A percentile compares a stretch with the other conserved stretches of the same genome.
These are phyloP conservation scores for Anisognathus igniventris DNA, from an alignment of 2,797 vertebrate genomes.

Conservation along the genomic window DNA sequence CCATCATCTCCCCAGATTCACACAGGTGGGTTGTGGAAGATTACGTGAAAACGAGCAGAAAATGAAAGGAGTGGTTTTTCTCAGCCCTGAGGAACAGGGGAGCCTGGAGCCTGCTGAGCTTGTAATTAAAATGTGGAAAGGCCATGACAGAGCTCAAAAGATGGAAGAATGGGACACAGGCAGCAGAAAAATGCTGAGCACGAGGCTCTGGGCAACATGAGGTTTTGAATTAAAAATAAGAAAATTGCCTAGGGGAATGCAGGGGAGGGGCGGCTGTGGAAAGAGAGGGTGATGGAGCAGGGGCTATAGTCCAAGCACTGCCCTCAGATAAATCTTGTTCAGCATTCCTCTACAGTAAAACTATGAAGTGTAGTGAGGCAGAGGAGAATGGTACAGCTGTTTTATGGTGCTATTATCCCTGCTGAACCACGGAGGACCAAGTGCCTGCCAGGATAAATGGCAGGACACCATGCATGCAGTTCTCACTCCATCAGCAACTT, in stretches of 20 bases:
- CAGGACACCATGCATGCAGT: background rate
- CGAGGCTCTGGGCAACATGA: background rate
- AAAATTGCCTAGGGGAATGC: background rate
- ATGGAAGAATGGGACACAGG: constrained; percentile 1
- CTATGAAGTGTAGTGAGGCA: background rate
- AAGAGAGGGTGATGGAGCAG: background rate
- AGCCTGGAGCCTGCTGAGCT: constrained; percentile 1
- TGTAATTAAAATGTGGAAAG: constrained; percentile 40
- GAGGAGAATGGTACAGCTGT: background rate
- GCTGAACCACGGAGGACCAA: background rate
- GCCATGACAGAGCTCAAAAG: background rate
- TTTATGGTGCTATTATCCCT: background rate
- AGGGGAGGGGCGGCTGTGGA: rapidly evolving
- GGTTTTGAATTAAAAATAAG: constrained; percentile 35
- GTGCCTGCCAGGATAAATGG: background rate
- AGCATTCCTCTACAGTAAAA: rapidly evolving
- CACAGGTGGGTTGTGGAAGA: background rate
- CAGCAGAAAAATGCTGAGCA: constrained; percentile 28
- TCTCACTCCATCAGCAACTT: background rate
- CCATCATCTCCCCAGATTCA: background rate
- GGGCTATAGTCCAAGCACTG: background rate
- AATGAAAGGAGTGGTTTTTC: background rate
- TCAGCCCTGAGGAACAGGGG: background rate
- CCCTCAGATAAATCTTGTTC: background rate
- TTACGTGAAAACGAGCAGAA: rapidly evolving